These are phyloP conservation scores for Pluvialis apricaria DNA, from an alignment of 2,113 vertebrate species.

Conservation along the genomic window DNA sequence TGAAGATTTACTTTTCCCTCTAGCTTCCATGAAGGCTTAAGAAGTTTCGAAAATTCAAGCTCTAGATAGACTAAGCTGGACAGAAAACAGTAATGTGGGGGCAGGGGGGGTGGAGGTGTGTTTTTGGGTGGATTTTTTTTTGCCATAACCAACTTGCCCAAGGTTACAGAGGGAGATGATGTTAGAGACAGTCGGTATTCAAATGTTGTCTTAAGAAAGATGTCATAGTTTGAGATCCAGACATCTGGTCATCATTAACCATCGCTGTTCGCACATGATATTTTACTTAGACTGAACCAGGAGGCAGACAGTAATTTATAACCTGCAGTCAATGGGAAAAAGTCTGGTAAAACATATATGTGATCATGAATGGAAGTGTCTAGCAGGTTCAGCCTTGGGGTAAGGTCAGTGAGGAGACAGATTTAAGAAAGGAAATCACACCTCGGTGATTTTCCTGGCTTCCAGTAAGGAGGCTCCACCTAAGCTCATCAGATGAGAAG, in stretches of 20 bases:
- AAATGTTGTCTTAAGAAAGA: neutral
- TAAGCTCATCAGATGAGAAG: neutral
- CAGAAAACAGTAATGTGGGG: neutral
- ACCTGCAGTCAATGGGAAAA: neutral
- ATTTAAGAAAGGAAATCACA: slow-evolving; percentile 26
- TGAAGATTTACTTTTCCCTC: neutral
- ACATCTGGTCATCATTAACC: slow-evolving; percentile 46
- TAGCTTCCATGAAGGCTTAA: neutral
- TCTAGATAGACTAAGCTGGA: neutral
- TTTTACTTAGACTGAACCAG: slow-evolving; percentile 7
- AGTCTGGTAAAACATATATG: neutral
- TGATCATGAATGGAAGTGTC: neutral
- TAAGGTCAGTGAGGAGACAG: neutral
- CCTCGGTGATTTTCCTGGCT: slow-evolving; percentile 13
- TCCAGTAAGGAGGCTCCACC: neutral
- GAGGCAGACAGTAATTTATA: slow-evolving; percentile 6
- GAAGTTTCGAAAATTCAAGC: neutral
- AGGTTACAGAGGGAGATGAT: neutral
- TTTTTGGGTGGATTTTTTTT: neutral
- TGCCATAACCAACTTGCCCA: neutral
- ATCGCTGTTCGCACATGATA: neutral
- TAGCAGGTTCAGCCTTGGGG: neutral
- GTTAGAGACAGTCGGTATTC: neutral
- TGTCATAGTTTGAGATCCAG: neutral
- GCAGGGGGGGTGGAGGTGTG: neutral